A percentile compares a stretch with the other conserved stretches of the same genome.
phyloP scores from a whole-genome alignment of 2,888 invertebrate genomes.

The Euzetes globulus region DNA sequence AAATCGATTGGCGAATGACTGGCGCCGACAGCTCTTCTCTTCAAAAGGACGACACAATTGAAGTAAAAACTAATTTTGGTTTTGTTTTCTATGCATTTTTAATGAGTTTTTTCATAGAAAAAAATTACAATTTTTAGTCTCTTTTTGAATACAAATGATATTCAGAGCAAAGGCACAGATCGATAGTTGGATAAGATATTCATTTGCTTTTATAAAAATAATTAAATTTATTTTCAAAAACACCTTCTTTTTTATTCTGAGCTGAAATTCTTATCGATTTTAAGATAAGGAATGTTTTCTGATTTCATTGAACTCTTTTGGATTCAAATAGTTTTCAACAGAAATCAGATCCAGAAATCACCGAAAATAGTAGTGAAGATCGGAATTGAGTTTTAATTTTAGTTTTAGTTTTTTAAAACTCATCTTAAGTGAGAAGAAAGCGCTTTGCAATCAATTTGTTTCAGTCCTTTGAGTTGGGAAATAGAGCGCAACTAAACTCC shows the following conservation, averaged over 20 bases:
- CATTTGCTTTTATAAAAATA: no score
- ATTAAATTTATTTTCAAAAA: no score
- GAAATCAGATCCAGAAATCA: no score
- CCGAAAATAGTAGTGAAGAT: conserved; percentile 4
- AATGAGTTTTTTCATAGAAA: background rate
- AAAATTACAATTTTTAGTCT: background rate
- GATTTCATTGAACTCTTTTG: no score
- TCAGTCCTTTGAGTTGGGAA: background rate
- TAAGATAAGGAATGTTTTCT: no score
- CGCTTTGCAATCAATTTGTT: background rate
- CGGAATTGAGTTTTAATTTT: background rate
- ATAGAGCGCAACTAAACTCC: background rate
- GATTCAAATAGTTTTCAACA: no score
- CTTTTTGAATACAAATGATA: background rate
- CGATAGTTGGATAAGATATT: no score
- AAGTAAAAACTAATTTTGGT: background rate
- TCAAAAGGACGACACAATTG: background rate
- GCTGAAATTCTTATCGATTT: no score
- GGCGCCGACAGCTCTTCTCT: background rate
- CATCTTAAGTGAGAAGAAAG: no score
- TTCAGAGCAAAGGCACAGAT: no score
- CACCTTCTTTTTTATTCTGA: no score
- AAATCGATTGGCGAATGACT: background rate
- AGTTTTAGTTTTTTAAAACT: no score
- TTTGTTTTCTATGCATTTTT: background rate